These are phyloP conservation scores for Phenganax stokvisi DNA, from an alignment of 92 coral and sea anemone species.

Conservation along the genomic window DNA sequence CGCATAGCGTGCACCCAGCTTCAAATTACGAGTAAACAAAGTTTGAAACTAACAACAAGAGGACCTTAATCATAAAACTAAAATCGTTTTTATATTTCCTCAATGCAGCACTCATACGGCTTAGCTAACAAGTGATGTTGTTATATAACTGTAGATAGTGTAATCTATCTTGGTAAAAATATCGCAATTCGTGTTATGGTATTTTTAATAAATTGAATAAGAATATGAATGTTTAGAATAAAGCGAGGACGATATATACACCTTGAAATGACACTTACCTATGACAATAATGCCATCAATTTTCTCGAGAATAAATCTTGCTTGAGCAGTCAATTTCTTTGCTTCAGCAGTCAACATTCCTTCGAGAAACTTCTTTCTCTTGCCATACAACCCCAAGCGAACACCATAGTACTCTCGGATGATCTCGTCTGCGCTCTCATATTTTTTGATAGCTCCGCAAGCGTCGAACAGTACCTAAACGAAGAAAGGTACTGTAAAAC, in stretches of 20 bases:
- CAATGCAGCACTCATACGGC: too few species aligned
- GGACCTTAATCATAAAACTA: too few species aligned
- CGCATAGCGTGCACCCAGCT: too few species aligned
- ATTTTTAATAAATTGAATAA: too few species aligned
- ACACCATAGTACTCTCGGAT: conserved; percentile 66
- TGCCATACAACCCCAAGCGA: conserved; percentile 68
- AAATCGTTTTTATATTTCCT: too few species aligned
- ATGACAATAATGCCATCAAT: conserved; percentile 79
- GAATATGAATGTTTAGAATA: not conserved
- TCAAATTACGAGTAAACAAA: too few species aligned
- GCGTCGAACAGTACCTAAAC: conserved; percentile 85
- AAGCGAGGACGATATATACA: not conserved
- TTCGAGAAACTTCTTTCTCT: conserved; percentile 81
- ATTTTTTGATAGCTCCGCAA: conserved; percentile 78
- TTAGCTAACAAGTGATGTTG: too few species aligned
- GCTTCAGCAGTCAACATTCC: conserved; percentile 91
- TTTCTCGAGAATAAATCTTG: conserved; percentile 89
- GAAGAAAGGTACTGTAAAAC: not conserved
- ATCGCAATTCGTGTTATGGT: too few species aligned
- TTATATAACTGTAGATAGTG: too few species aligned
- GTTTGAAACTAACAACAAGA: too few species aligned
- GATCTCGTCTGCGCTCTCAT: conserved; percentile 59
- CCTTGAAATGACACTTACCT: conserved; percentile 43
- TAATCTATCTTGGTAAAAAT: too few species aligned
- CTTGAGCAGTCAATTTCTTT: conserved; percentile 69